phyloP scores from a whole-genome alignment of 2,113 vertebrate species.

The Tenrec ecaudatus region DNA sequence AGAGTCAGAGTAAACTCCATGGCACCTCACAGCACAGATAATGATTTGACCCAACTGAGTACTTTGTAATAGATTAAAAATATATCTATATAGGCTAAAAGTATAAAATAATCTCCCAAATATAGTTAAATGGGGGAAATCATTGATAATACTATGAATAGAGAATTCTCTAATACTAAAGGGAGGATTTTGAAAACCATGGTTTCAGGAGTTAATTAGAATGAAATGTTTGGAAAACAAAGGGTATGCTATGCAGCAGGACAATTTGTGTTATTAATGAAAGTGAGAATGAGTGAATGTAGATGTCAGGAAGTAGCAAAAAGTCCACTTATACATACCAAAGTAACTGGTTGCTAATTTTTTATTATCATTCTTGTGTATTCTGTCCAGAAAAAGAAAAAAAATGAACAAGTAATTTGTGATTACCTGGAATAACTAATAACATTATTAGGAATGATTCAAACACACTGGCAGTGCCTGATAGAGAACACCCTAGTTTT shows the following conservation, averaged over 20 bases:
- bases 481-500: not conserved
- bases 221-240: not conserved
- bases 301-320: not conserved
- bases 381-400: not conserved
- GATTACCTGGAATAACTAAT: slow-evolving; percentile 21
- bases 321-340: not conserved
- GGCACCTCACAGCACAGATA: not conserved
- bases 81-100: not conserved
- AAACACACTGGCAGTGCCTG: not conserved
- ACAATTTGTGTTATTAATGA: not conserved
- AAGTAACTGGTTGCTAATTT: slow-evolving; percentile 30
- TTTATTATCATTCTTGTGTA: not conserved
- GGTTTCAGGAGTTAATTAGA: not conserved
- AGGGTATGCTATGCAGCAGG: not conserved
- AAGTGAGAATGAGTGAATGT: not conserved
- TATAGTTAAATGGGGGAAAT: not conserved
- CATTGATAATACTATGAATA: not conserved
- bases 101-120: not conserved
- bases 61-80: not conserved
- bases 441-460: slow-evolving; percentile 17
- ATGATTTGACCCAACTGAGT: not conserved
- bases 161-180: not conserved
- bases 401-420: not conserved
- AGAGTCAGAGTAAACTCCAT: no score
- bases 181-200: not conserved